These are phyloP conservation scores for Dendropsophus ebraccatus DNA, from an alignment of 2,113 vertebrate genomes.

Conservation along the genomic window DNA sequence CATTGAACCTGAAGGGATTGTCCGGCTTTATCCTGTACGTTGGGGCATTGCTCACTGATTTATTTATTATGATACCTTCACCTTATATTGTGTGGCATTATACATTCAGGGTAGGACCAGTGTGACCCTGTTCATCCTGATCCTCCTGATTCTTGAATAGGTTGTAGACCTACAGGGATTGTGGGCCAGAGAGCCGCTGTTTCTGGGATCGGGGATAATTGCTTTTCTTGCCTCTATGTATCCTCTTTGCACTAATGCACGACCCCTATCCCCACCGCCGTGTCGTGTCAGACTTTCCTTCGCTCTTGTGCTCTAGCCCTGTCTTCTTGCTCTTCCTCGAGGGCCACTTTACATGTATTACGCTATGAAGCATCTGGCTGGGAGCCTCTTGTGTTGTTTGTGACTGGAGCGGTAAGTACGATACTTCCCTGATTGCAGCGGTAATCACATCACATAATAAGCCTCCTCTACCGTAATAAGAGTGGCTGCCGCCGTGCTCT, in stretches of 20 bases:
- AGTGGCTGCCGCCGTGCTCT: neutral
- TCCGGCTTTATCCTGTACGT: too few species aligned
- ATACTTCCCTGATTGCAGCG: neutral
- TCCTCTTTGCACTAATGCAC: neutral
- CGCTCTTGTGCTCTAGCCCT: neutral
- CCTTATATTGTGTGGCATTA: too few species aligned
- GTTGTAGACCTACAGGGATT: too few species aligned
- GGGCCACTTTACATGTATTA: neutral
- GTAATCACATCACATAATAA: neutral
- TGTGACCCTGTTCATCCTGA: neutral
- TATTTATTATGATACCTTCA: too few species aligned
- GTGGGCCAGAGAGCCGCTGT: too few species aligned
- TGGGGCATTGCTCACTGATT: too few species aligned
- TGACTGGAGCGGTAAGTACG: neutral
- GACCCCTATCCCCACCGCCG: neutral
- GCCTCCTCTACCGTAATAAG: neutral
- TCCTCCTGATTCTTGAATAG: neutral
- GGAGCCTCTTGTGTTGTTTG: neutral
- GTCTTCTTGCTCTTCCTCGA: neutral
- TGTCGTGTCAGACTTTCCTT: neutral
- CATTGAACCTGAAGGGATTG: too few species aligned
- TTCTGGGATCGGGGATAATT: too few species aligned
- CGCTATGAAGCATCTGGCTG: neutral
- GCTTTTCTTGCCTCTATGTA: neutral
- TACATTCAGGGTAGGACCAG: neutral